Conservation (phyloP, 2,113 vertebrate species). For the Reinhardtius hippoglossoides region DNA sequence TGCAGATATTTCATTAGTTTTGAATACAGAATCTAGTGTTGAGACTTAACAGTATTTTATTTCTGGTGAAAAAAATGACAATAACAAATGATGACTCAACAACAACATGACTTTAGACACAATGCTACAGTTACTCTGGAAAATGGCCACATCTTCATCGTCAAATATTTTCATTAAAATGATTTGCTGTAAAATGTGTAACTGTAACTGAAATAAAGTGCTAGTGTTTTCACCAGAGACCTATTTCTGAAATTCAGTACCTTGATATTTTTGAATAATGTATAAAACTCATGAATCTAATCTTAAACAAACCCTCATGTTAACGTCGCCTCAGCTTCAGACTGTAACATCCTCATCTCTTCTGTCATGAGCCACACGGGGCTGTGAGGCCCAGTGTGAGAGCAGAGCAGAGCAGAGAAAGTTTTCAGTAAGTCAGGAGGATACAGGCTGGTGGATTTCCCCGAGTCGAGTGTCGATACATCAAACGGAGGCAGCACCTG, state of each 20-base stretch:
- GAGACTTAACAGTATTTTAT: too few species aligned
- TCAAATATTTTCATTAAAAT: too few species aligned
- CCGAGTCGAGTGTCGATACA: conserved; percentile 39
- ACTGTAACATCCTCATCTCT: conserved; percentile 2
- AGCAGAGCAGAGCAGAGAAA: conserved; percentile 20
- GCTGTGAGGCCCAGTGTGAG: conserved; percentile 5
- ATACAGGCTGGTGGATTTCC: conserved; percentile 64
- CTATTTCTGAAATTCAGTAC: neutral
- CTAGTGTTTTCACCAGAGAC: neutral
- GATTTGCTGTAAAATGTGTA: too few species aligned
- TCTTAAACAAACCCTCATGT: neutral
- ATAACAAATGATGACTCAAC: too few species aligned
- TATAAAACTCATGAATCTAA: too few species aligned
- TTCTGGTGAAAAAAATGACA: too few species aligned
- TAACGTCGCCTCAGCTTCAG: conserved; percentile 21
- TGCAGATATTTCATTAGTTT: too few species aligned
- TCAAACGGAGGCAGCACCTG: conserved; percentile 62
- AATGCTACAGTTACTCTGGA: too few species aligned
- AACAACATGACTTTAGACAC: too few species aligned
- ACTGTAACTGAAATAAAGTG: neutral
- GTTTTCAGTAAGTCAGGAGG: conserved; percentile 39
- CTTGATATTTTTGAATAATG: neutral
- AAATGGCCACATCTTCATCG: too few species aligned
- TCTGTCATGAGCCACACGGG: conserved; percentile 17
- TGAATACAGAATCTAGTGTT: too few species aligned